Evolutionary conservation across 2,888 invertebrate species (phyloP).

Genomic region (Bombylius discolor): DNA sequence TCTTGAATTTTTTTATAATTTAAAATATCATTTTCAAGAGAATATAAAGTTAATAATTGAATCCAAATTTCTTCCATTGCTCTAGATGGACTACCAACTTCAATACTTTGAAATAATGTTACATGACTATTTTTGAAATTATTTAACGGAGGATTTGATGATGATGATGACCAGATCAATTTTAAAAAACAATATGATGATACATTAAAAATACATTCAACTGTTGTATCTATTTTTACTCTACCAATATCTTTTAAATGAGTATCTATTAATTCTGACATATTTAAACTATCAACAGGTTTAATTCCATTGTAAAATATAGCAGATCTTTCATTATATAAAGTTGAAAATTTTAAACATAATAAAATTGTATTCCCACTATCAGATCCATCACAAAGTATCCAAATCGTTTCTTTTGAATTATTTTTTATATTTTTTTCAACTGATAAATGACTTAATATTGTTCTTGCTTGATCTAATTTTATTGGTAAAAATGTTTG

Average conservation of each 20-base stretch:
- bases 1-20: slow-evolving; percentile 21
- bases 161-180: slow-evolving; percentile 24
- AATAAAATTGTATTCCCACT: slow-evolving; percentile 32
- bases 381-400: slow-evolving; percentile 49
- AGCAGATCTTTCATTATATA: slow-evolving; percentile 25
- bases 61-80: slow-evolving; percentile 27
- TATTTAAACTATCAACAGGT: slow-evolving; percentile 19
- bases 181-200: slow-evolving; percentile 24
- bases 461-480: slow-evolving; percentile 21
- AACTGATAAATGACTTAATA: slow-evolving; percentile 18
- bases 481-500: slow-evolving; percentile 26
- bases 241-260: slow-evolving; percentile 17
- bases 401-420: slow-evolving; percentile 37
- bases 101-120: slow-evolving; percentile 25
- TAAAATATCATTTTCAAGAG: slow-evolving; percentile 31
- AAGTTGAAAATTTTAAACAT: slow-evolving; percentile 23
- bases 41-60: slow-evolving; percentile 26
- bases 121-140: slow-evolving; percentile 28
- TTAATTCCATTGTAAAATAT: slow-evolving; percentile 24
- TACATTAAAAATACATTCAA: slow-evolving; percentile 28
- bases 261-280: slow-evolving; percentile 20
- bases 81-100: slow-evolving; percentile 21
- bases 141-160: slow-evolving; percentile 20
- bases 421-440: slow-evolving; percentile 4
- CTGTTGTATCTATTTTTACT: slow-evolving; percentile 8